Percentiles rank a stretch among this genome's conserved stretches.
phyloP scores from a whole-genome alignment of 2,888 invertebrate genomes.

The Caenorhabditis virilis region DNA sequence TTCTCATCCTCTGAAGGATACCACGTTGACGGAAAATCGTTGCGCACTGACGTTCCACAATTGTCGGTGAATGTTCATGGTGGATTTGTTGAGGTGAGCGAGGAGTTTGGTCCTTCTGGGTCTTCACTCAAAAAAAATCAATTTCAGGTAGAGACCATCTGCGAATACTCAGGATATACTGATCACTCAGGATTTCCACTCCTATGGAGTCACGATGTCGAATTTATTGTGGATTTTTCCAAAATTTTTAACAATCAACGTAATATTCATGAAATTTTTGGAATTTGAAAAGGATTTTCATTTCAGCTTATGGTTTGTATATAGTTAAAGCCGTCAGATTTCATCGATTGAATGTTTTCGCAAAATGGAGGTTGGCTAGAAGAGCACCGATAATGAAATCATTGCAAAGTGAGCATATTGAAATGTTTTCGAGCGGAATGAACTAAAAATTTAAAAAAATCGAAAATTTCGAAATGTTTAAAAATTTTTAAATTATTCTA shows the following conservation, averaged over 20 bases:
- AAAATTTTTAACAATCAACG: constrained; percentile 17
- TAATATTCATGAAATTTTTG: too few relatives aligned
- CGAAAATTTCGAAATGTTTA: too few relatives aligned
- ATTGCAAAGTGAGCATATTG: constrained; percentile 17
- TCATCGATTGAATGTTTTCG: constrained; percentile 29
- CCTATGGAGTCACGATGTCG: constrained; percentile 34
- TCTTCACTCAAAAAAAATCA: neutral
- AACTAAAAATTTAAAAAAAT: too few relatives aligned
- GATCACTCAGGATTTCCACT: constrained; percentile 29
- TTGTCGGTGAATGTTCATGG: constrained; percentile 28
- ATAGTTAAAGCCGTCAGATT: constrained; percentile 32
- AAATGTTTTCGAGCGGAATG: too few relatives aligned
- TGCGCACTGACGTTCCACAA: constrained; percentile 16
- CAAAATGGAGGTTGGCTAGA: constrained; percentile 29
- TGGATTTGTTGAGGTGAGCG: constrained; percentile 30
- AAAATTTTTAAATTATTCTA: neutral
- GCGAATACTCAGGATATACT: constrained; percentile 31
- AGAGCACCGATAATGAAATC: constrained; percentile 25
- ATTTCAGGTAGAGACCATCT: constrained; percentile 19
- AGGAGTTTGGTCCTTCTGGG: neutral
- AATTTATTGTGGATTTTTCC: constrained; percentile 31
- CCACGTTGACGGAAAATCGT: constrained; percentile 20
- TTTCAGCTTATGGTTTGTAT: constrained; percentile 15
- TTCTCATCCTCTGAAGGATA: constrained; percentile 4
- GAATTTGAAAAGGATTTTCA: neutral